Conservation (phyloP, 2,888 invertebrate species). For the Epistrophe eligans region DNA sequence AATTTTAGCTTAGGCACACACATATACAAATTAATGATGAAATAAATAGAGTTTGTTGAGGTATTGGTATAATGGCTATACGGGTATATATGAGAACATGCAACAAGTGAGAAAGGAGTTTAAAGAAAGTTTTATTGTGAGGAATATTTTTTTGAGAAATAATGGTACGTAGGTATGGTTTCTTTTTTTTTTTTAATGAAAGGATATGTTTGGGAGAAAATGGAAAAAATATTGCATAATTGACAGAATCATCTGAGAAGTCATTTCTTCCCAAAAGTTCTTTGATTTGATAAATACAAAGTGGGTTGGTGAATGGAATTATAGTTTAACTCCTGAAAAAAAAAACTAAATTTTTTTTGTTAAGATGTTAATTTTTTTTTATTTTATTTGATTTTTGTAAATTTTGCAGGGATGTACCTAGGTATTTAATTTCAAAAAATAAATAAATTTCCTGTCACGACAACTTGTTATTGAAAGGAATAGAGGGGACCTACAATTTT, state of each 20-base stretch:
- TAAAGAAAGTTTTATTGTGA: background rate
- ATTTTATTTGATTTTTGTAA: too few species aligned
- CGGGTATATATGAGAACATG: background rate
- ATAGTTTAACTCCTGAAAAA: too few species aligned
- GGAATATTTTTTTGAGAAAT: background rate
- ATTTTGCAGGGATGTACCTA: too few species aligned
- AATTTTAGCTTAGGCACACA: constrained; percentile 31
- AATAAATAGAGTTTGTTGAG: background rate
- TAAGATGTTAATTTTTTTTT: too few species aligned
- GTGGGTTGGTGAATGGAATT: too few species aligned
- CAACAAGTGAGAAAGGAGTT: constrained; percentile 18
- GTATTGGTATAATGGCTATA: background rate
- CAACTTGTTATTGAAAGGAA: too few species aligned
- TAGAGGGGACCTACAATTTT: too few species aligned
- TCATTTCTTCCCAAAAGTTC: background rate
- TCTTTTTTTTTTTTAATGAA: too few species aligned
- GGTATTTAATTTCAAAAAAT: too few species aligned
- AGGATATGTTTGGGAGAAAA: background rate
- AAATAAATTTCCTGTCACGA: too few species aligned
- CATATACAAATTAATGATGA: background rate
- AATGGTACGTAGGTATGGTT: background rate
- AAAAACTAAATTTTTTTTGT: too few species aligned
- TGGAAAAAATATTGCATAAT: background rate
- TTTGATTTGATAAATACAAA: background rate
- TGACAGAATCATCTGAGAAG: background rate